A percentile compares a stretch with the other conserved stretches of the same genome.
These are phyloP conservation scores for Ariopsis seemanni DNA, from an alignment of 2,113 vertebrate genomes.

Conservation along the genomic window DNA sequence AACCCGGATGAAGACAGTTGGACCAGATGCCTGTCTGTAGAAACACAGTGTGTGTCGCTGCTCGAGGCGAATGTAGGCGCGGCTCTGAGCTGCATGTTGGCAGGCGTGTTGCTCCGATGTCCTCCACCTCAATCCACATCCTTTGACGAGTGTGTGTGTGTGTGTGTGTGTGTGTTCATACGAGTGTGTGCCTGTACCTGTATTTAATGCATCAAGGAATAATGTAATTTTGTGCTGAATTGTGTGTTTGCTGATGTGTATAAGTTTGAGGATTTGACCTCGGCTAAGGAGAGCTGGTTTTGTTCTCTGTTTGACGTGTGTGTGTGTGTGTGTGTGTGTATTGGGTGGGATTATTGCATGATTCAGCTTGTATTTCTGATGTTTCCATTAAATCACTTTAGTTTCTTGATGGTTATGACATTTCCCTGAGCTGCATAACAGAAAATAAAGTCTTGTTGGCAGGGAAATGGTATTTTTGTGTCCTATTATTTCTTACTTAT, in stretches of 20 bases:
- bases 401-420: neutral
- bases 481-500: too few relatives aligned
- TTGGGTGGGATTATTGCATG: constrained; percentile 5
- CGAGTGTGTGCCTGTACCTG: neutral
- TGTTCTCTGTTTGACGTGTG: neutral
- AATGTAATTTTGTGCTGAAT: too few relatives aligned
- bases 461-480: neutral
- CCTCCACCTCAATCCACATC: neutral
- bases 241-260: too few relatives aligned
- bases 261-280: too few relatives aligned
- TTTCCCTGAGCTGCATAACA: neutral
- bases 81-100: neutral
- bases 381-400: neutral
- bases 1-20: neutral
- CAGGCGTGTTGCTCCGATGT: neutral
- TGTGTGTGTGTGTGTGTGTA: neutral
- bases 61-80: constrained; percentile 22
- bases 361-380: constrained; percentile 32
- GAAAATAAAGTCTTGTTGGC: neutral
- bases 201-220: neutral
- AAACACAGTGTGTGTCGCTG: neutral
- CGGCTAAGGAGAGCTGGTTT: neutral
- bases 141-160: neutral
- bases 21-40: neutral
- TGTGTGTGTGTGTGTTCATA: neutral